Evolutionary conservation across 2,113 vertebrate species (phyloP).

Genomic region (Rhinichthys klamathensis): DNA sequence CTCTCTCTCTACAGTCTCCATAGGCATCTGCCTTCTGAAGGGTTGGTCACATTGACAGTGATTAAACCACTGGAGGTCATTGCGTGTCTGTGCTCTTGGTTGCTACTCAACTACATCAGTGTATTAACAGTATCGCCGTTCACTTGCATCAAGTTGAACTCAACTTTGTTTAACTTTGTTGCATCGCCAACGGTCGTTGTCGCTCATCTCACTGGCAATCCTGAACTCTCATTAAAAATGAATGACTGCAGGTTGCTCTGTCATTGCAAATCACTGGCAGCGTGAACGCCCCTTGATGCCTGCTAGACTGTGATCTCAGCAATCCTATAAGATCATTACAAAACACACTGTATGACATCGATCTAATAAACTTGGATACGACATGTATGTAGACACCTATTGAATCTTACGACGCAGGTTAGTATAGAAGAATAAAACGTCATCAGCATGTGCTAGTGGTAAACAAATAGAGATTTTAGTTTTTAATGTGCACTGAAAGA

Average conservation of each 20-base stretch:
- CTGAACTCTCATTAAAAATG: background rate
- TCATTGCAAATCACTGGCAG: background rate
- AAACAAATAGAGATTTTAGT: too few species aligned
- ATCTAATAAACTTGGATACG: too few species aligned
- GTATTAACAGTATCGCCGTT: background rate
- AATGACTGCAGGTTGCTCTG: constrained; percentile 4
- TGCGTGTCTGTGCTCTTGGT: background rate
- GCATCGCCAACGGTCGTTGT: background rate
- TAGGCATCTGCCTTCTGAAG: background rate
- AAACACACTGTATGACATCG: too few species aligned
- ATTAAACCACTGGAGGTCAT: constrained; percentile 6
- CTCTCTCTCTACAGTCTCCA: constrained; percentile 2
- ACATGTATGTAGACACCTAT: too few species aligned
- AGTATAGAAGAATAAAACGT: too few species aligned
- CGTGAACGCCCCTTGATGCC: background rate
- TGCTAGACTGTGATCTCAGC: too few species aligned
- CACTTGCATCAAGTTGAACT: background rate
- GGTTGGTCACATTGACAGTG: background rate
- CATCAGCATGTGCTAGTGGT: too few species aligned
- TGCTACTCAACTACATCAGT: constrained; percentile 11
- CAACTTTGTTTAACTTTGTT: background rate
- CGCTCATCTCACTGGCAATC: background rate
- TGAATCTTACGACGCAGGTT: too few species aligned
- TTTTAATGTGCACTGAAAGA: too few species aligned
- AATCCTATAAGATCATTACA: too few species aligned